phyloP scores from a whole-genome alignment of 2,797 vertebrate species.

The Rhinogobio ventralis region DNA sequence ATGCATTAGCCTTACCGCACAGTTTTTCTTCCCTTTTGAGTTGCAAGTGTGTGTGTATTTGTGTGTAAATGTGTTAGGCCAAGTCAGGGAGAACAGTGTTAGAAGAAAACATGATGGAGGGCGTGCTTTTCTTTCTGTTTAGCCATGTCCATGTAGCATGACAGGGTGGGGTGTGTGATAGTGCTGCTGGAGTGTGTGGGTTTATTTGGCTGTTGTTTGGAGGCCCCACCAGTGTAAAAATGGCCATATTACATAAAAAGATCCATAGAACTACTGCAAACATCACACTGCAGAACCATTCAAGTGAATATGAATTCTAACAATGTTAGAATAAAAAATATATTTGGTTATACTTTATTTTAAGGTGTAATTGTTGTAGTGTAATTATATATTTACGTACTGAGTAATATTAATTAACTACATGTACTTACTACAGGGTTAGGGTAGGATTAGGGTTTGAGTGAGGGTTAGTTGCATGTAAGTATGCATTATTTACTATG shows the following conservation, averaged over 20 bases:
- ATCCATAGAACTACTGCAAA: not conserved
- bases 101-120: slow-evolving; percentile 46
- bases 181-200: slow-evolving; percentile 30
- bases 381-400: too few relatives aligned
- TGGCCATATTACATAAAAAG: not conserved
- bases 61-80: slow-evolving; percentile 45
- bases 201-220: slow-evolving; percentile 8
- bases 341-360: too few relatives aligned
- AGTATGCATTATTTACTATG: too few relatives aligned
- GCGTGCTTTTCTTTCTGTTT: slow-evolving; percentile 35
- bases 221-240: not conserved
- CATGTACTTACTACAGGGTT: too few relatives aligned
- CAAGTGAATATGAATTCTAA: not conserved
- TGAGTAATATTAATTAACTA: too few relatives aligned
- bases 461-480: too few relatives aligned
- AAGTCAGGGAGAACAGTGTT: slow-evolving; percentile 49
- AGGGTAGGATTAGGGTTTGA: too few relatives aligned
- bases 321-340: not conserved
- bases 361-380: too few relatives aligned
- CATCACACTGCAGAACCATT: not conserved
- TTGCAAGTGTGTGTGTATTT: slow-evolving; percentile 47
- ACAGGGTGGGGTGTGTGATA: slow-evolving; percentile 52
- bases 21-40: slow-evolving; percentile 58
- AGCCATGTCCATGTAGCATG: slow-evolving; percentile 34
- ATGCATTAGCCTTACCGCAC: slow-evolving; percentile 73